Evolutionary conservation across 2,888 invertebrate species (phyloP), one percentile per base, ranked within the genome.

Genomic region (Neoascia interrupta): DNA sequence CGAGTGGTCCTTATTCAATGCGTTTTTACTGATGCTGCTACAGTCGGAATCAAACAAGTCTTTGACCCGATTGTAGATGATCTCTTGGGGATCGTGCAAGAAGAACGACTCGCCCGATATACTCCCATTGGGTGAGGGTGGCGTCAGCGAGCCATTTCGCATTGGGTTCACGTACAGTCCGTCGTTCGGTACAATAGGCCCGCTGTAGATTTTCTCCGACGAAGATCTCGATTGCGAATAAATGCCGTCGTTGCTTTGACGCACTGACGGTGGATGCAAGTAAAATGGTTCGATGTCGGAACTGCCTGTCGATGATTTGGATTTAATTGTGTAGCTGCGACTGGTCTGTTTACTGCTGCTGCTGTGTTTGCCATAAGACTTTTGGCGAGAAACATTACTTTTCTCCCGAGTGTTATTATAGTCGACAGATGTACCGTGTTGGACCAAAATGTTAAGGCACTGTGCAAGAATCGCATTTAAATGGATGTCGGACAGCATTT

Each of bases 81-180:
- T 90, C 82, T 95, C 94, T 69, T 94, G 93, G 0, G 94, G 94
- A 84, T 94, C 94, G 89, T 96, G 96, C 54, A 97, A 91, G 87
- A 95, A 97, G 90, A 96, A 97, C 4, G 94, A 92, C 84, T 93
- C 93, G n/a, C 91, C 91, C 5, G 89, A 89, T 56, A 90, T 87
- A 84, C 91, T 91, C 76, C 90, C 92, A 47, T 90, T 91, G 54
- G 90, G 91, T 88, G 86, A 92, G 31, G 89, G 86, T 86, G 88
- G 91, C 87, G 88, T 91, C 88, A 83, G 89, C 88, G 91, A 88
- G 8, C 85, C 86, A 73, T 82, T 84, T 34, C 91, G 88, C 94
- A 96, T 95, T 0, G 96, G 95, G 86, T 95, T 96, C 73, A 96
- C 93, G 85, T 96, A 96, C 37, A 96, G 90, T 0, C 96, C 96